Evolutionary conservation across 2,797 vertebrate genomes (phyloP).

Genomic region (Acanthornis magna): DNA sequence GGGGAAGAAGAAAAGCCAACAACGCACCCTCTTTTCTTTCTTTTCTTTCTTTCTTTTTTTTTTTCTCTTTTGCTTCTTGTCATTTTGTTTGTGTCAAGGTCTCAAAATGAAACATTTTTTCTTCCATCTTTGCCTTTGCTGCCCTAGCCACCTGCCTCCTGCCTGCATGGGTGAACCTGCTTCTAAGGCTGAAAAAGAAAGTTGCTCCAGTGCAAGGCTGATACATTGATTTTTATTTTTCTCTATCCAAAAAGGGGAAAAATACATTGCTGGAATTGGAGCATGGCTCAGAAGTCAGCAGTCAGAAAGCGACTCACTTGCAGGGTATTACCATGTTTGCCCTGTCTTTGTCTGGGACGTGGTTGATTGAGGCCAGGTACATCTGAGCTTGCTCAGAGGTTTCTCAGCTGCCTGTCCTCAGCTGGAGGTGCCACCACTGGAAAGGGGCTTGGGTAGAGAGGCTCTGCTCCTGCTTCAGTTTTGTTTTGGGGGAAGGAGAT

Average conservation of each 20-base stretch:
- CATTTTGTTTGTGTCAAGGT: background rate
- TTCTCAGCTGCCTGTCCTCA: background rate
- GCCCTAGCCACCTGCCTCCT: background rate
- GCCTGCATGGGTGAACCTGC: background rate
- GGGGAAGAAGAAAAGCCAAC: background rate
- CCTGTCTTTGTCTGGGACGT: background rate
- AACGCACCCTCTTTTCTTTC: background rate
- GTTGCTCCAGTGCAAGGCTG: background rate
- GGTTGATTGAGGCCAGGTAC: background rate
- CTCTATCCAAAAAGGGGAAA: background rate
- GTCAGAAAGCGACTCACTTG: background rate
- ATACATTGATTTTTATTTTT: background rate
- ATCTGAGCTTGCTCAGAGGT: background rate
- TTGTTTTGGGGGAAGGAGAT: background rate
- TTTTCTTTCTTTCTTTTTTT: background rate
- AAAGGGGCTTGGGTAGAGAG: background rate
- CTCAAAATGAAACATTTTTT: background rate
- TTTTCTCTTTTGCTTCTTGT: background rate
- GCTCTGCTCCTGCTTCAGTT: background rate
- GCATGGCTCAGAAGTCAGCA: background rate
- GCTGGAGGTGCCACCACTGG: background rate
- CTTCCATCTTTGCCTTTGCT: slow-evolving; percentile 24
- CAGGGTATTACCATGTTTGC: fast-evolving
- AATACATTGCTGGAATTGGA: background rate
- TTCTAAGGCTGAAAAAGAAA: background rate